These are phyloP conservation scores for Camponotus vicinus DNA, from an alignment of 1,140 invertebrate genomes.

Conservation along the genomic window DNA sequence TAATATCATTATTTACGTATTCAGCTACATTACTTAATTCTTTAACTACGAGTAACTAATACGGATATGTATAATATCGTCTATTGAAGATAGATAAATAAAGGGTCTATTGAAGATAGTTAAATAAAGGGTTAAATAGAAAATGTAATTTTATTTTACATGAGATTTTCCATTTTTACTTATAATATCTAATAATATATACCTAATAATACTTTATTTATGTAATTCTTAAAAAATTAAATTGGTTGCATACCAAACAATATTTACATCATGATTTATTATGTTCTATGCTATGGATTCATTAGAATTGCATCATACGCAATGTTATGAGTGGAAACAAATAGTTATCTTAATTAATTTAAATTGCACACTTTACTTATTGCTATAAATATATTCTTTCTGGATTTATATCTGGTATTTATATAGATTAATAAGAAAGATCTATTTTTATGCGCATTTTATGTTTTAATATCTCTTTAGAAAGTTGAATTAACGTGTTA, in stretches of 20 bases:
- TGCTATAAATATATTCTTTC: not conserved
- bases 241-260: too few species aligned
- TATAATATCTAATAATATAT: not conserved
- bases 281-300: not conserved
- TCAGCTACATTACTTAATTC: too few species aligned
- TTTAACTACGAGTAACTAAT: too few species aligned
- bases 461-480: not conserved
- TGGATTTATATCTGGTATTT: not conserved
- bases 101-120: too few species aligned
- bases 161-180: too few species aligned
- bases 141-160: too few species aligned
- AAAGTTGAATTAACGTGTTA: not conserved
- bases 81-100: too few species aligned
- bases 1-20: not conserved
- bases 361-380: not conserved
- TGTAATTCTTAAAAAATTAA: not conserved
- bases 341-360: conserved; percentile 20
- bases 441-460: too few species aligned
- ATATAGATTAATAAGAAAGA: too few species aligned
- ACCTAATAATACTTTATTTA: not conserved
- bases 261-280: not conserved
- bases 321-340: not conserved
- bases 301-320: not conserved
- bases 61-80: too few species aligned
- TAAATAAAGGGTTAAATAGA: too few species aligned